Base-by-base conservation (phyloP, 2,113 vertebrate species). In the Gyps fulvus region DNA sequence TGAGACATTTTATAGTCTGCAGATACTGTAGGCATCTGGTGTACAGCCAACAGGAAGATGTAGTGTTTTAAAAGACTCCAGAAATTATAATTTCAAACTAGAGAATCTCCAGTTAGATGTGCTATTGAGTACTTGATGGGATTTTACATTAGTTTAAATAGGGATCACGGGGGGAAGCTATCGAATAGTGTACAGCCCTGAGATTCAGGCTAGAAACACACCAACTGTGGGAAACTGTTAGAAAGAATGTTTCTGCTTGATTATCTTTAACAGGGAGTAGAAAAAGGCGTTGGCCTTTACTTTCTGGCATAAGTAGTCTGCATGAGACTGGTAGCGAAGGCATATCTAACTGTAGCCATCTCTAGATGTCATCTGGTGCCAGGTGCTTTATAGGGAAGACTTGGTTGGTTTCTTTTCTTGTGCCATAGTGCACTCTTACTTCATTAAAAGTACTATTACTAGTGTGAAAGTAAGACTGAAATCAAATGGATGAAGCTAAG, bases 11-110 rank as follows among this genome's bases (percentile, higher is more conserved):
- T 97, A 94, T 97, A 90, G 88, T 93, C 65, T 97, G 49, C 65
- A 92, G 70, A 83, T 97, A 91, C 66, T 96, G 91, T 95, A 88
- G 88, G 67, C 88, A 93, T 97, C 96, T 98, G 96, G 94, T 96
- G 29, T 93, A 95, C 94, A 96, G 79, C 89, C 84, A 96, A 87
- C 79, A 94, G 89, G 95, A 98, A 96, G 95, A 97, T 95, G 81
- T 79, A 85, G 45, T 71, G 38, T 85, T 92, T 96, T 92, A 83
- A 81, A 81, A 89, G 54, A 36, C 42, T 85, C 54, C 72, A 95
- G 73, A 91, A 93, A 82, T 87, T 52, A 52, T 76, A 54, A 15
- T 90, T 95, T 93, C 40, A 45, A 90, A 81, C 54, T 50, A 80
- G 71, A 73, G 58, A 52, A 79, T 93, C 59, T 89, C 69, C 55